A percentile compares a stretch with the other conserved stretches of the same genome.
phyloP scores from a whole-genome alignment of 2,888 invertebrate genomes.

The Tethea ocularis region DNA sequence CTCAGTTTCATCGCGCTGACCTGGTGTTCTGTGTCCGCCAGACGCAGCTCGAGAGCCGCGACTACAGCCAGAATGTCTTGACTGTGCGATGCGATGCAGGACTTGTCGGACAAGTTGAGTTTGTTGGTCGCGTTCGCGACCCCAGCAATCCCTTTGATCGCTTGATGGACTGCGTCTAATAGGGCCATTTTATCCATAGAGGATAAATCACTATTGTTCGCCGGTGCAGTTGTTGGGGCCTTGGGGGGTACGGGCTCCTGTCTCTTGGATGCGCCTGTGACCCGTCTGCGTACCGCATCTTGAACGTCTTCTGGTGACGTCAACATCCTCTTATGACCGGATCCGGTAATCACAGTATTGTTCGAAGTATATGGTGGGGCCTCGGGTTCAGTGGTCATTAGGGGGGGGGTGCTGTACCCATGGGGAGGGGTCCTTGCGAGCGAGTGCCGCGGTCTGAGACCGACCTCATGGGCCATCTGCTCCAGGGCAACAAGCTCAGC shows the following conservation, averaged over 20 bases:
- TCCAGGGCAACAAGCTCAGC: background rate
- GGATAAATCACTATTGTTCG: too few species aligned
- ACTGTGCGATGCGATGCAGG: fast-evolving
- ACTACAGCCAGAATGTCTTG: background rate
- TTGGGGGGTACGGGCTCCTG: background rate
- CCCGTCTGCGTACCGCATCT: background rate
- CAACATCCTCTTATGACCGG: background rate
- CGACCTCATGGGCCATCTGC: background rate
- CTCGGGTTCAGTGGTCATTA: background rate
- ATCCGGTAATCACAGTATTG: background rate
- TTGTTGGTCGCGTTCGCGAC: slow-evolving; percentile 16
- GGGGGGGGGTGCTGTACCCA: background rate
- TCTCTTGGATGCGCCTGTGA: background rate
- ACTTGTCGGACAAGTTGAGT: slow-evolving; percentile 15
- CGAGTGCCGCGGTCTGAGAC: background rate
- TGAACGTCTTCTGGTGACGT: slow-evolving; percentile 14
- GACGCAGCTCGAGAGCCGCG: slow-evolving; percentile 5
- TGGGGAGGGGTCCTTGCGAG: background rate
- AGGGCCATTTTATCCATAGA: slow-evolving; percentile 11
- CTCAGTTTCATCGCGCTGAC: background rate
- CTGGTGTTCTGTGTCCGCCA: background rate
- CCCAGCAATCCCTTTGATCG: slow-evolving; percentile 12
- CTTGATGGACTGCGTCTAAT: slow-evolving; percentile 5
- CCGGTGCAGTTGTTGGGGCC: background rate
- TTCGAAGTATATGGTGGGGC: fast-evolving